These are phyloP conservation scores for Oncorhynchus tshawytscha DNA, from an alignment of 2,113 vertebrate species.

Conservation along the genomic window DNA sequence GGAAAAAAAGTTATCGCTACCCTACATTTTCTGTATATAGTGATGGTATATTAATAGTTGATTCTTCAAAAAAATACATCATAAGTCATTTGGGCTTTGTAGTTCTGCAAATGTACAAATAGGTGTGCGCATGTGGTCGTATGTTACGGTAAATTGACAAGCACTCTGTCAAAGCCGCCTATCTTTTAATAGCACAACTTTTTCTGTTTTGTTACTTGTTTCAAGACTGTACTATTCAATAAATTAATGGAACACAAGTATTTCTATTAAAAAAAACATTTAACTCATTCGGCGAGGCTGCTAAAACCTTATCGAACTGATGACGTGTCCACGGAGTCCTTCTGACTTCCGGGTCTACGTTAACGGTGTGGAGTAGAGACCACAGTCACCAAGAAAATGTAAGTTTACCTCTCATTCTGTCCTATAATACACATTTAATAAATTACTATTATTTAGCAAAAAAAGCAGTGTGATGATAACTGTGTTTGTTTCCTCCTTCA, in stretches of 20 bases:
- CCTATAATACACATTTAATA: background rate
- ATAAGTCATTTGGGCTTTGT: background rate
- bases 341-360: slow-evolving; percentile 65
- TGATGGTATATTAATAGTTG: background rate
- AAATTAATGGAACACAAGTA: background rate
- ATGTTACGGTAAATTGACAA: background rate
- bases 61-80: background rate
- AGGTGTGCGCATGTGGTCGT: background rate
- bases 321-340: slow-evolving; percentile 75
- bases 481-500: slow-evolving; percentile 27
- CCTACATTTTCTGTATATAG: background rate
- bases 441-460: rapidly evolving
- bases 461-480: background rate
- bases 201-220: background rate
- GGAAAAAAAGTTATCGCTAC: background rate
- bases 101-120: background rate
- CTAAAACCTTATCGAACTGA: background rate
- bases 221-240: background rate
- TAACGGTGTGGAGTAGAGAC: slow-evolving; percentile 43
- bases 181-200: background rate
- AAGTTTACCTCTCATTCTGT: slow-evolving; percentile 29
- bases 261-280: background rate
- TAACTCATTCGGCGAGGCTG: background rate
- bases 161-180: background rate
- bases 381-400: slow-evolving; percentile 58